These are phyloP conservation scores for Holacanthus passer DNA, from an alignment of 2,113 vertebrate genomes.

Conservation along the genomic window DNA sequence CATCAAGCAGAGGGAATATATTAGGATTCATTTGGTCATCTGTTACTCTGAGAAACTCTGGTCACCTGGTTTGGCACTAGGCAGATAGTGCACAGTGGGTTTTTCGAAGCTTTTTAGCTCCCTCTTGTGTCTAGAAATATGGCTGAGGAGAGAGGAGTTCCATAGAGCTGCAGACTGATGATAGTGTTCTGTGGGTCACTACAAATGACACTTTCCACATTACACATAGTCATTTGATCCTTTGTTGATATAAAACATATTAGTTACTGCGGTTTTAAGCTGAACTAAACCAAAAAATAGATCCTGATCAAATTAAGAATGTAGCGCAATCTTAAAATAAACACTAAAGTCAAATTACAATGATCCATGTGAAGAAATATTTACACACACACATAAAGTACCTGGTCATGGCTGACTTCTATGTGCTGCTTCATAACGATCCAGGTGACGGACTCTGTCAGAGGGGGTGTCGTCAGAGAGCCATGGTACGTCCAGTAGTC, in stretches of 20 bases:
- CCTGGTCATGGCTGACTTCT: conserved; percentile 95
- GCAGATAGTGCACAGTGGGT: too few species aligned
- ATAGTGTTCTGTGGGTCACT: too few species aligned
- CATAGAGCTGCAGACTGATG: too few species aligned
- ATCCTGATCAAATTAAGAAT: not conserved
- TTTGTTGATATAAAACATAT: not conserved
- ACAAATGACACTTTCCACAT: not conserved
- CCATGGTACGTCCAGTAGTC: conserved; percentile 97
- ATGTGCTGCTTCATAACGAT: conserved; percentile 95
- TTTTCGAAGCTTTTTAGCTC: not conserved
- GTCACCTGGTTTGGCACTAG: too few species aligned
- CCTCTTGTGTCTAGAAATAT: not conserved
- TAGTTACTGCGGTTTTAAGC: not conserved
- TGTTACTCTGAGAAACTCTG: too few species aligned
- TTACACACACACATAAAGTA: conserved; percentile 57
- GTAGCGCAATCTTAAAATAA: not conserved
- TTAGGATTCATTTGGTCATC: too few species aligned
- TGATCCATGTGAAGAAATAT: not conserved
- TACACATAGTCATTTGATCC: not conserved
- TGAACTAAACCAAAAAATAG: not conserved
- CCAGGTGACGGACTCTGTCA: conserved; percentile 95
- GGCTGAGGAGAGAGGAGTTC: not conserved
- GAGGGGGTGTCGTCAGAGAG: conserved; percentile 94
- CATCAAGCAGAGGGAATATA: not conserved
- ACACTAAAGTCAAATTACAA: not conserved